Evolutionary conservation across 2,797 vertebrate species (phyloP).

Genomic region (Darevskia mixta): DNA sequence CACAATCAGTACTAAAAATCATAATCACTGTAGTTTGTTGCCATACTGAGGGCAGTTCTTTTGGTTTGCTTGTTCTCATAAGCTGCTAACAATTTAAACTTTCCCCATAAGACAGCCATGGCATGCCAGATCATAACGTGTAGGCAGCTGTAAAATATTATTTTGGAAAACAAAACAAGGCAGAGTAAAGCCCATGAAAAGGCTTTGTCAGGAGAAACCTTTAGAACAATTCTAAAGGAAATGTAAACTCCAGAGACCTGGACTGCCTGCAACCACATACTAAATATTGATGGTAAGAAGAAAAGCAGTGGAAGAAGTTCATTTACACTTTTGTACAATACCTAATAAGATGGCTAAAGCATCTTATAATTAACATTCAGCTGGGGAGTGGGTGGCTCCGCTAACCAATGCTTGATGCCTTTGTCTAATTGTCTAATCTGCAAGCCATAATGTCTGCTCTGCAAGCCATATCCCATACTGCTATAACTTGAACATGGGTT

Average conservation of each 20-base stretch:
- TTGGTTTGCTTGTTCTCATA: not conserved
- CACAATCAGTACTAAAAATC: not conserved
- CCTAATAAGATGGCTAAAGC: not conserved
- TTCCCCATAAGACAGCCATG: not conserved
- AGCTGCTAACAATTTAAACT: constrained; percentile 13
- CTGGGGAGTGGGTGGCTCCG: too few species aligned
- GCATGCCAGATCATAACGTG: not conserved
- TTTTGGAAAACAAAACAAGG: constrained; percentile 3
- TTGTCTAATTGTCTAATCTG: too few species aligned
- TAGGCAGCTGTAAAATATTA: not conserved
- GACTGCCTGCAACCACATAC: not conserved
- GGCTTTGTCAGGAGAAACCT: not conserved
- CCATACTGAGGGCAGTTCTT: not conserved
- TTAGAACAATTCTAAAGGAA: not conserved
- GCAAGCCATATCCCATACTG: too few species aligned
- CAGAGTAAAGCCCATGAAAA: not conserved
- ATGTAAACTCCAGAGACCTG: not conserved
- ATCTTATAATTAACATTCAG: too few species aligned
- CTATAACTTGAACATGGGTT: too few species aligned
- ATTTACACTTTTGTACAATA: not conserved
- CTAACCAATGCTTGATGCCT: too few species aligned
- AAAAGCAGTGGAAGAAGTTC: not conserved
- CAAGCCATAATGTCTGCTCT: too few species aligned
- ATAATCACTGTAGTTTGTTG: not conserved
- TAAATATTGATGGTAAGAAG: not conserved